These are phyloP conservation scores for Synanthedon myopaeformis DNA, from an alignment of 2,888 invertebrate genomes.

Conservation along the genomic window DNA sequence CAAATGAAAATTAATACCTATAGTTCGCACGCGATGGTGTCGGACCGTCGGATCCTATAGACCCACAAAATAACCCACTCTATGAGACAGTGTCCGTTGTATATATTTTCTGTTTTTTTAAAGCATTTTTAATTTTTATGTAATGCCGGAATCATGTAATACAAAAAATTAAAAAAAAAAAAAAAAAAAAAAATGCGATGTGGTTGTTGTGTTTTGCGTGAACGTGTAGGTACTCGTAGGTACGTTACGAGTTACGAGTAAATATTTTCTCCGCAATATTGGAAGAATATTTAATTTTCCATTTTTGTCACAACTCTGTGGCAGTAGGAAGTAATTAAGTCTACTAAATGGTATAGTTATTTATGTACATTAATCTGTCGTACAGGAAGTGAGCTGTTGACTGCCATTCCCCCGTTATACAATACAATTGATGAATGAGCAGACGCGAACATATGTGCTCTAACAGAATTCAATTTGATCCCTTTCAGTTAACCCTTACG, in stretches of 20 bases:
- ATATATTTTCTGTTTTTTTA: no score
- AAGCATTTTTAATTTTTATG: no score
- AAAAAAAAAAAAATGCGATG: no score
- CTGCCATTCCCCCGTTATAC: conserved; percentile 51
- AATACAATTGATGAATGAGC: conserved; percentile 61
- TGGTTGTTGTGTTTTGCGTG: no score
- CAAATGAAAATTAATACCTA: no score
- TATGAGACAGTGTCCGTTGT: no score
- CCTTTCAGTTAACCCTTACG: conserved; percentile 58
- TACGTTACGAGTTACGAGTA: background rate
- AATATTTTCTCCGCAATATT: background rate
- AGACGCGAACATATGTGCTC: conserved; percentile 54
- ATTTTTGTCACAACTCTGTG: background rate
- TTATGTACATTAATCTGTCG: conserved; percentile 10
- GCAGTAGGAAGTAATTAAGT: background rate
- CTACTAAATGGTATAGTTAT: background rate
- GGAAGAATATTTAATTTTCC: background rate
- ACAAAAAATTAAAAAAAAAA: no score
- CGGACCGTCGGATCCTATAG: no score
- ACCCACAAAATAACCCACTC: no score
- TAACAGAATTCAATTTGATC: conserved; percentile 59
- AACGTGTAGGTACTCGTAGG: no score
- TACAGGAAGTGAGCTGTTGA: conserved; percentile 50
- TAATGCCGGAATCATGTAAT: no score
- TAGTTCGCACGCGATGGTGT: no score